phyloP scores from a whole-genome alignment of 2,797 vertebrate genomes.

The Bradypus variegatus region DNA sequence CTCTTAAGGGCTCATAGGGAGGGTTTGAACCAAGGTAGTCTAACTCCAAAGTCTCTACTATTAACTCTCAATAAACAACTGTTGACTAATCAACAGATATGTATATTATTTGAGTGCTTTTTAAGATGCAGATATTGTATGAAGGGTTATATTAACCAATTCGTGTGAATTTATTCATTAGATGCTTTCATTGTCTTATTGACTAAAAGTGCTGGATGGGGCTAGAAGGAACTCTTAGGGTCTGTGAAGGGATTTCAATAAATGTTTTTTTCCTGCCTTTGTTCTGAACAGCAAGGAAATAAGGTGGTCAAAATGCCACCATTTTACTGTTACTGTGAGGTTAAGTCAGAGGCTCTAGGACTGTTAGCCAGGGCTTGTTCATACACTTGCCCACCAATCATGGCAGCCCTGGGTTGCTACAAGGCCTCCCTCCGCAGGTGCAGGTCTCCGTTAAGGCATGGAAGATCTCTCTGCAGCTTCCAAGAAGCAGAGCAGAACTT shows the following conservation, averaged over 20 bases:
- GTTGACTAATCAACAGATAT: neutral
- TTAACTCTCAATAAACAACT: constrained; percentile 20
- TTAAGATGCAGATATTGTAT: neutral
- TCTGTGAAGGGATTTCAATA: neutral
- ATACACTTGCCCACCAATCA: neutral
- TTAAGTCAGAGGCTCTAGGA: neutral
- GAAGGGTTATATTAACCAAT: neutral
- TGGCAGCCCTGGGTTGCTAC: neutral
- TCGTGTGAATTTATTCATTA: neutral
- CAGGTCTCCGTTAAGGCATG: neutral
- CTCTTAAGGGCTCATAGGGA: neutral
- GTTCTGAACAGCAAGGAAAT: constrained; percentile 5
- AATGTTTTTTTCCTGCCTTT: neutral
- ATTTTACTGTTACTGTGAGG: neutral
- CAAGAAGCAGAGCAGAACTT: neutral
- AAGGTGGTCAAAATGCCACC: neutral
- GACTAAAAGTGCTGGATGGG: neutral
- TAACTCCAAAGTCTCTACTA: neutral
- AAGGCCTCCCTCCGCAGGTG: neutral
- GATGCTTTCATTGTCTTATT: constrained; percentile 4
- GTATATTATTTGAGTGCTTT: neutral
- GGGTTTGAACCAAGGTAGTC: neutral
- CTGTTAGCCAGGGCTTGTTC: neutral
- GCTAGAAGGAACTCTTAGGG: neutral
- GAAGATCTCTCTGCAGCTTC: neutral